Evolutionary conservation across 2,888 invertebrate genomes (phyloP), one percentile per base, ranked within the genome.

Genomic region (Ischnura elegans): DNA sequence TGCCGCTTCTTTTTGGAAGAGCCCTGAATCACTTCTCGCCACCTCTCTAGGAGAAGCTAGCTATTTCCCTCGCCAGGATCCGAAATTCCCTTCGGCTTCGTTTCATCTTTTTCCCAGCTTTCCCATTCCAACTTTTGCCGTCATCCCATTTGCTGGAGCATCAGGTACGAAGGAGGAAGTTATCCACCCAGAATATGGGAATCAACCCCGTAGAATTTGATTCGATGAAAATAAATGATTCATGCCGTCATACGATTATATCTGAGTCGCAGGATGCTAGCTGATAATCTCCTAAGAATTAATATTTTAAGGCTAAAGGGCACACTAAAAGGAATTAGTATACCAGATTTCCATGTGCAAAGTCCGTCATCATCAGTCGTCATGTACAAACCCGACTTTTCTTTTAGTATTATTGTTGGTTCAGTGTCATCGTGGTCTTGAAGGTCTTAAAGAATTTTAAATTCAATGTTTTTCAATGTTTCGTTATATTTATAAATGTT

Each of bases 11-110:
- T 76, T 76, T n/a, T n/a, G n/a, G 76, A 76, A 76, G 36, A 76
- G 76, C 76, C 76, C 36, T 36, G 16, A 76, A 76, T 76, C 76
- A 76, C 76, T 36, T 76, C 76, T 76, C 76, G 36, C 36, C 61
- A 8, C 61, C 8, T 8, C 51, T n/a, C 61, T 61, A 61, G 13
- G 36, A 36, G n/a, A n/a, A n/a, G n/a, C n/a, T n/a, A n/a, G 76
- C 36, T 76, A 76, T 76, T 76, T 13, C 76, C 13, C 19, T 13
- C 76, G n/a, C 8, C 76, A 76, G 36, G n/a, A 76, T 76, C 76
- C 76, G n/a, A 51, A 51, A 36, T 36, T 29, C 29, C 76, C 76
- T 36, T 36, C 36, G 29, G 76, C 76, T 21, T 36, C 76, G 76
- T 76, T 76, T 76, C 76, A 36, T 36, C 76, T 61, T 16, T n/a